Base-by-base conservation (phyloP, 2,888 invertebrate species). In the Imbricaverruca yamaguchii region DNA sequence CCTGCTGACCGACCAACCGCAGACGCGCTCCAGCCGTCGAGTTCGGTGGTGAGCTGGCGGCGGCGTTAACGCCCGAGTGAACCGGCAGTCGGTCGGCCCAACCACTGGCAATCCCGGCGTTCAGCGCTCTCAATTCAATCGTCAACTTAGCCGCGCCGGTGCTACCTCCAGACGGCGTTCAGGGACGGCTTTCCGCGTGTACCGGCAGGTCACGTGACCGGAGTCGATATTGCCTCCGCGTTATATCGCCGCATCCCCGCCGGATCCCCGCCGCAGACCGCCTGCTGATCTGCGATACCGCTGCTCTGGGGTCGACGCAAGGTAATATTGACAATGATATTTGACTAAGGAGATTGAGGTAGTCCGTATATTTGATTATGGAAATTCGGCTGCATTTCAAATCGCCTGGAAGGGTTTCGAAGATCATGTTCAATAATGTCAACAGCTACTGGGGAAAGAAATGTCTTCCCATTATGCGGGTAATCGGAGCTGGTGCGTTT, bases 351-450 rank as follows among this genome's bases (percentile, higher is more conserved):
- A 69, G 69, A 69, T 69, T 69, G 69, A 69, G 69, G 69, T 69
- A 69, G 69, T 39, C 2, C 6, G 69, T 69, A 39, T 69, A 69
- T 69, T 69, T 69, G 69, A 69, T 69, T 69, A 69, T 69, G 69
- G 25, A 69, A 69, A 69, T 69, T 69, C 39, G 3, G 13, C 10
- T 39, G 69, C 25, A 69, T 69, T 69, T 69, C 69, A 69, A 69
- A 69, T 69, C 69, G 69, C 2, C 69, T 69, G 69, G 69, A 69
- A 69, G 25, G 39, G 12, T 39, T 39, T 25, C 69, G 7, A 7
- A 12, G 69, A 69, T 69, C 69, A 39, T 69, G 69, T 69, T 69
- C 69, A 69, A 69, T 69, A 69, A 69, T 69, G 69, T 69, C 69
- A 69, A 69, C 69, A 69, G 39, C 25, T 13, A 9, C 11, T 21